Conservation (phyloP, 2,113 vertebrate species). For the Trinectes maculatus region DNA sequence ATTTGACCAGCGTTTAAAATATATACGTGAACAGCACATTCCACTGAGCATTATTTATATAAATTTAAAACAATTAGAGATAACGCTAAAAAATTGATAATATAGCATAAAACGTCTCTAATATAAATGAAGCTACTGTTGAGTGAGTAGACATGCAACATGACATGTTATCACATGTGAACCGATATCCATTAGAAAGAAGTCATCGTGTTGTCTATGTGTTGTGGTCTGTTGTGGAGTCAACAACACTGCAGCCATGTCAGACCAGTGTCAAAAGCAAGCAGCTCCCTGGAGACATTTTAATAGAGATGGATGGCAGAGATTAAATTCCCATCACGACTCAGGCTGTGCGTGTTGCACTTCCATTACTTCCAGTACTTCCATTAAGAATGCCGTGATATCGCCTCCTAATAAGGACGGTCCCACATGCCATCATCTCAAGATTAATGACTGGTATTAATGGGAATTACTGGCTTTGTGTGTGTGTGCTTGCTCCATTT, state of each 20-base stretch:
- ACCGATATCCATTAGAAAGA: too few species aligned
- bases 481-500: slow-evolving; percentile 30
- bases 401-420: slow-evolving; percentile 50
- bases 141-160: too few species aligned
- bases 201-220: too few species aligned
- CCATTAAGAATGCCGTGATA: slow-evolving; percentile 42
- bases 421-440: slow-evolving; percentile 31
- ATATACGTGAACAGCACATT: too few species aligned
- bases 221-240: slow-evolving; percentile 11
- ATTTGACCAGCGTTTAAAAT: too few species aligned
- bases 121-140: too few species aligned
- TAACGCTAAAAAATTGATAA: too few species aligned
- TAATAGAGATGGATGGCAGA: slow-evolving; percentile 66
- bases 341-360: slow-evolving; percentile 25
- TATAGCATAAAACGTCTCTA: too few species aligned
- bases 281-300: slow-evolving; percentile 28
- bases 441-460: slow-evolving; percentile 56
- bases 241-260: background rate
- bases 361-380: too few species aligned
- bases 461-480: slow-evolving; percentile 34
- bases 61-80: too few species aligned
- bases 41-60: too few species aligned
- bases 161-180: too few species aligned
- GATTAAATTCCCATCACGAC: slow-evolving; percentile 62
- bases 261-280: slow-evolving; percentile 14